These are phyloP conservation scores for Micrasema longulum DNA, from an alignment of 1,140 invertebrate genomes.

Conservation along the genomic window DNA sequence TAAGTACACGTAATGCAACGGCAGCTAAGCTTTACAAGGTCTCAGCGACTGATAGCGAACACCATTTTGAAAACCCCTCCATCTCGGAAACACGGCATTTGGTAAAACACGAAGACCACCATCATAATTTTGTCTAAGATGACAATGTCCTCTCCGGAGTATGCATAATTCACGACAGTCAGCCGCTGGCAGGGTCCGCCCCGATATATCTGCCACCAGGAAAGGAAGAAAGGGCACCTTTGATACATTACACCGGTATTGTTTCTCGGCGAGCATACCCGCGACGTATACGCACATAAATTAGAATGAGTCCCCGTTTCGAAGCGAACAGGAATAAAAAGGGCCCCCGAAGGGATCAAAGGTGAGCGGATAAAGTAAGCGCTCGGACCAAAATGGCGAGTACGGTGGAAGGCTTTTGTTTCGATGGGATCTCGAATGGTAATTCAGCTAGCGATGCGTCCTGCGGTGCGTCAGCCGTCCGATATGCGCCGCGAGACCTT, in stretches of 20 bases:
- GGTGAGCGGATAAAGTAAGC: conserved; percentile 46
- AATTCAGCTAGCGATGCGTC: conserved; percentile 37
- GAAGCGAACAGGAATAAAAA: conserved; percentile 34
- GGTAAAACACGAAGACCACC: neutral
- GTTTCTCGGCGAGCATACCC: conserved; percentile 37
- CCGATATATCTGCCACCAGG: conserved; percentile 29
- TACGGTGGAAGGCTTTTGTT: conserved; percentile 41
- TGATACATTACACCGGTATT: conserved; percentile 41
- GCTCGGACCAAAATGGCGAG: conserved; percentile 40
- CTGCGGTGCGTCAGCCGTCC: conserved; percentile 43
- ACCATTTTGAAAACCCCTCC: too few species aligned
- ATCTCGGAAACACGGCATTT: too few species aligned
- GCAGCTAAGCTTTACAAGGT: too few species aligned
- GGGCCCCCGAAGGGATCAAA: conserved; percentile 41
- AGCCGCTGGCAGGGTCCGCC: conserved; percentile 4
- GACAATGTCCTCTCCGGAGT: conserved; percentile 15
- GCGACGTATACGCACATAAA: conserved; percentile 37
- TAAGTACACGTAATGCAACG: too few species aligned
- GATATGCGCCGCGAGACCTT: conserved; percentile 11
- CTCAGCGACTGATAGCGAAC: too few species aligned
- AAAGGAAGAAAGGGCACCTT: conserved; percentile 35
- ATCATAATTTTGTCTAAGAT: conserved; percentile 30
- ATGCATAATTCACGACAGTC: conserved; percentile 23
- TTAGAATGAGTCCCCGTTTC: conserved; percentile 44
- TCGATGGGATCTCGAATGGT: conserved; percentile 44